A percentile compares a stretch with the other conserved stretches of the same genome.
phyloP scores from a whole-genome alignment of 2,888 invertebrate genomes.

The Theodoxus fluviatilis region DNA sequence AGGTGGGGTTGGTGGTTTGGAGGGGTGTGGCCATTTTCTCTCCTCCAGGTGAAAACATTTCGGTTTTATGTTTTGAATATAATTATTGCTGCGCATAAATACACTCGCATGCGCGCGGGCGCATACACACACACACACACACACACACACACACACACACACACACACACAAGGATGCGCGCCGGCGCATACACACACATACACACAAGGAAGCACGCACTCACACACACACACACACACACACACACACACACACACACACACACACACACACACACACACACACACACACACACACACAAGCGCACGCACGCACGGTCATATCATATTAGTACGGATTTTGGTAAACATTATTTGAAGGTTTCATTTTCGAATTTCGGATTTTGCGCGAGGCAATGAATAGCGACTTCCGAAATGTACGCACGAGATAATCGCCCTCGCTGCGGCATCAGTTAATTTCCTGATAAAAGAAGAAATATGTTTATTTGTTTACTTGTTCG shows the following conservation, averaged over 20 bases:
- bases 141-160: slow-evolving; percentile 12
- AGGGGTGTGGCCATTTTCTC: no score
- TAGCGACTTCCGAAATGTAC: no score
- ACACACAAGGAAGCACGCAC: neutral
- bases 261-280: slow-evolving; percentile 20
- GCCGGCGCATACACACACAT: neutral
- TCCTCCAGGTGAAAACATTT: no score
- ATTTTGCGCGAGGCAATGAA: no score
- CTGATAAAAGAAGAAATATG: no score
- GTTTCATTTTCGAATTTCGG: no score
- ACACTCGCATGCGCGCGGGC: neutral
- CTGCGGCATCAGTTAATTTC: no score
- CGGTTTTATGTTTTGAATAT: no score
- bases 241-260: slow-evolving; percentile 13
- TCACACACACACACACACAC: neutral
- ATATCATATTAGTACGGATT: neutral
- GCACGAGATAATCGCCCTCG: no score
- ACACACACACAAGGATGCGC: neutral
- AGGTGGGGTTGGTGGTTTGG: no score
- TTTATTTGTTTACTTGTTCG: no score
- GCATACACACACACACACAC: slow-evolving; percentile 11
- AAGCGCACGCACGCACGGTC: neutral
- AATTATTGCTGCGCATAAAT: no score
- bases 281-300: slow-evolving; percentile 7
- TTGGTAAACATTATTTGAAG: neutral